Conservation (phyloP, 2,113 vertebrate genomes). For the Propithecus coquereli region DNA sequence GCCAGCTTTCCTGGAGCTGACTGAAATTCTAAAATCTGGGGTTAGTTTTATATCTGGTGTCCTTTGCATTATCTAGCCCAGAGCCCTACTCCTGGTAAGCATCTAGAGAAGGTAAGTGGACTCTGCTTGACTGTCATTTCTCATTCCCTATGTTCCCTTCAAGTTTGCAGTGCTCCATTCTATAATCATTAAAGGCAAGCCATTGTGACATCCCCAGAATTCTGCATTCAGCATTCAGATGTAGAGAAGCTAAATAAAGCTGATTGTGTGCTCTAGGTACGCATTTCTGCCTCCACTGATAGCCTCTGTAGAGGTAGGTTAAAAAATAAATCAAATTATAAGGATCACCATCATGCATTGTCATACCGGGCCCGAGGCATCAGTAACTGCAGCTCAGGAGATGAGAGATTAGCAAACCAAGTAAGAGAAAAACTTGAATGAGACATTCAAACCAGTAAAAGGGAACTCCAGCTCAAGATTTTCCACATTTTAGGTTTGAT, state of each 20-base stretch:
- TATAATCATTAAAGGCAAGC: not conserved
- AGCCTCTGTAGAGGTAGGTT: not conserved
- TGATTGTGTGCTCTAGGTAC: not conserved
- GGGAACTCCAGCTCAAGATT: not conserved
- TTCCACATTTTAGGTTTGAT: not conserved
- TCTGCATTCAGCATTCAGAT: not conserved
- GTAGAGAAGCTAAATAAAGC: not conserved
- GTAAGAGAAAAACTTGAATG: not conserved
- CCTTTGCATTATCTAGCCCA: not conserved
- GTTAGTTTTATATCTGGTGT: not conserved
- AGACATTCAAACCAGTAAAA: not conserved
- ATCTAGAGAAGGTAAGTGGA: not conserved
- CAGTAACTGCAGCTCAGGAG: not conserved
- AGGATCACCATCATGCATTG: not conserved
- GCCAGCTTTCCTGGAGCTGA: not conserved
- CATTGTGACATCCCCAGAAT: not conserved
- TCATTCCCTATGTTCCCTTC: not conserved
- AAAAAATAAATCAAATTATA: not conserved
- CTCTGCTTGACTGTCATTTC: not conserved
- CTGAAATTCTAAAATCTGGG: not conserved
- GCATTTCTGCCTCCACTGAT: not conserved
- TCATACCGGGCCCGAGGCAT: not conserved
- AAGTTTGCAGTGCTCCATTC: not conserved
- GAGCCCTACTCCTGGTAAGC: not conserved
- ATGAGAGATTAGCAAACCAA: not conserved